A percentile compares a stretch with the other conserved stretches of the same genome.
Evolutionary conservation across 2,888 invertebrate genomes (phyloP).

Genomic region (Leptogaster cylindrica): DNA sequence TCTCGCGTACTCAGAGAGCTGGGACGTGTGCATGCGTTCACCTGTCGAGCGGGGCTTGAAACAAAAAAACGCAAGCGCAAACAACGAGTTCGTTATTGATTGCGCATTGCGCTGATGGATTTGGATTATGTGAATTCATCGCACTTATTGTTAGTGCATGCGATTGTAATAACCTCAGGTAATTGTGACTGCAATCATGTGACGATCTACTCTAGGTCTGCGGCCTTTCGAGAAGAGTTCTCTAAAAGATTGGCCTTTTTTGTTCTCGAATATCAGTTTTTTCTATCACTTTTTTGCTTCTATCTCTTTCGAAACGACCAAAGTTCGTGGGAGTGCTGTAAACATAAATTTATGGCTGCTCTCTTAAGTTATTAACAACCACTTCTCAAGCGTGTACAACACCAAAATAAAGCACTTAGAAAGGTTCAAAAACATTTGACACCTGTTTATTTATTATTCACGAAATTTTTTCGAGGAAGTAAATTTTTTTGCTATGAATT

Average conservation of each 20-base stretch:
- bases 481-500: too few relatives aligned
- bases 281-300: not conserved
- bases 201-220: slow-evolving; percentile 3
- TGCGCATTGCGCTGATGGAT: slow-evolving; percentile 32
- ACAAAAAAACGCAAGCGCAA: slow-evolving; percentile 26
- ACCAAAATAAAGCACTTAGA: too few relatives aligned
- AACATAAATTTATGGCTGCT: too few relatives aligned
- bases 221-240: not conserved
- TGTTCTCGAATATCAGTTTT: not conserved
- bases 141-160: slow-evolving; percentile 20
- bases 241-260: not conserved
- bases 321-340: slow-evolving; percentile 3
- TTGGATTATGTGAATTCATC: slow-evolving; percentile 18
- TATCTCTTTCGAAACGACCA: not conserved
- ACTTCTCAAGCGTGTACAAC: too few relatives aligned
- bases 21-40: slow-evolving; percentile 16
- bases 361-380: too few relatives aligned
- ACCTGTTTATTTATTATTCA: too few relatives aligned
- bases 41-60: slow-evolving; percentile 4
- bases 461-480: too few relatives aligned
- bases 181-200: not conserved
- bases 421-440: too few relatives aligned
- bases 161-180: slow-evolving; percentile 19
- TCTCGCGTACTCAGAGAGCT: slow-evolving; percentile 5
- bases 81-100: slow-evolving; percentile 33